Evolutionary conservation across 2,113 vertebrate genomes (phyloP).

Genomic region (Tor tambroides): DNA sequence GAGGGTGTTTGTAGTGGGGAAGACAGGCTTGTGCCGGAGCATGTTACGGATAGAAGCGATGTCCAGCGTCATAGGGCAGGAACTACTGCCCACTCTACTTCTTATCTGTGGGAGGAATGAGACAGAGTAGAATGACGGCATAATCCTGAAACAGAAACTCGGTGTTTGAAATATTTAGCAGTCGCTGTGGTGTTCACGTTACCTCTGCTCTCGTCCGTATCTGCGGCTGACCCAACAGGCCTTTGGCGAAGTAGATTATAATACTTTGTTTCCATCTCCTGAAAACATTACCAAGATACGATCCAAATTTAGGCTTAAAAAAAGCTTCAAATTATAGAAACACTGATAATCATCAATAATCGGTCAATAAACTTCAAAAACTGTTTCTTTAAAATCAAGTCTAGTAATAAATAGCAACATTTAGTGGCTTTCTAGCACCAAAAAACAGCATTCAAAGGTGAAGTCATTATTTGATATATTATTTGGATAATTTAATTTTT

Average conservation of each 20-base stretch:
- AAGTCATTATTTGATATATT: too few relatives aligned
- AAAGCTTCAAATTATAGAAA: too few relatives aligned
- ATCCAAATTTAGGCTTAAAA: neutral
- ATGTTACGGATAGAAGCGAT: neutral
- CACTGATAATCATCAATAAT: too few relatives aligned
- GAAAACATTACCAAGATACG: conserved; percentile 37
- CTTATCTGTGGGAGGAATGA: conserved; percentile 67
- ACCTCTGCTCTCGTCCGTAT: conserved; percentile 86
- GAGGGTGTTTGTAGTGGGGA: conserved; percentile 28
- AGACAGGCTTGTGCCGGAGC: conserved; percentile 2
- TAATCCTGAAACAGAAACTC: neutral
- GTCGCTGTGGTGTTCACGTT: conserved; percentile 29
- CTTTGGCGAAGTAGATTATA: conserved; percentile 83
- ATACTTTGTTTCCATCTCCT: conserved; percentile 93
- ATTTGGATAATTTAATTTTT: too few relatives aligned
- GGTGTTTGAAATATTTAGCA: neutral
- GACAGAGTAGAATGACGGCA: conserved; percentile 8
- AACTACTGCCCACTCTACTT: conserved; percentile 67
- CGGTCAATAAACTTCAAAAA: too few relatives aligned
- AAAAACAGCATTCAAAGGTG: too few relatives aligned
- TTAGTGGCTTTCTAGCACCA: too few relatives aligned
- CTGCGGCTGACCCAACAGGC: conserved; percentile 81
- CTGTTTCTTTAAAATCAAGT: too few relatives aligned
- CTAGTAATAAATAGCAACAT: too few relatives aligned
- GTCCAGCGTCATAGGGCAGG: conserved; percentile 9